Conservation (phyloP, 1,140 invertebrate genomes). For the Wiebesia pumilae region DNA sequence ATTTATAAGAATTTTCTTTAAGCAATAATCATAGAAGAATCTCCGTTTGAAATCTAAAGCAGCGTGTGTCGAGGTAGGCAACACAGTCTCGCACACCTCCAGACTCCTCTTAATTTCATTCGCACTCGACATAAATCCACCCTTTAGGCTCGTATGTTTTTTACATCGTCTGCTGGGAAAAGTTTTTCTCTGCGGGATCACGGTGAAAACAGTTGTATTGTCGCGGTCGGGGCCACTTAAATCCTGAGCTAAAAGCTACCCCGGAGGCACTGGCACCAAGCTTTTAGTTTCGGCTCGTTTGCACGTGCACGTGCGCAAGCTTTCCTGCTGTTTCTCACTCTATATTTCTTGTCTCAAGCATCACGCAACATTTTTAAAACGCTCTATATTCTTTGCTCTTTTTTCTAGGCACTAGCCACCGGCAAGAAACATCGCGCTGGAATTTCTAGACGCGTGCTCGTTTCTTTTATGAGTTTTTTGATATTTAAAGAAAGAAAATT, state of each 20-base stretch:
- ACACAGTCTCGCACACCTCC: neutral
- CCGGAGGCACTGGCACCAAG: slow-evolving; percentile 2
- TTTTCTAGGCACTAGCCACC: neutral
- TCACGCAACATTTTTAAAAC: slow-evolving; percentile 12
- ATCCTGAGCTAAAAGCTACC: slow-evolving; percentile 40
- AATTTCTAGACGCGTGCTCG: neutral
- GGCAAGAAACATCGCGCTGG: neutral
- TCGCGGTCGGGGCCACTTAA: slow-evolving; percentile 36
- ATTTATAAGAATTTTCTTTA: no score
- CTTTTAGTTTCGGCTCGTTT: slow-evolving; percentile 53
- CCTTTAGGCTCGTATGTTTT: neutral
- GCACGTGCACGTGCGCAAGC: slow-evolving; percentile 6
- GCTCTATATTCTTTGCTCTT: neutral
- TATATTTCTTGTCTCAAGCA: neutral
- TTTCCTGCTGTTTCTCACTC: neutral
- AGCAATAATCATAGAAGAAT: no score
- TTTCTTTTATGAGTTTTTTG: neutral
- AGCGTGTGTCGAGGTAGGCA: neutral
- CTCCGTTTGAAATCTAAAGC: neutral
- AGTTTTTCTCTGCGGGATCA: neutral
- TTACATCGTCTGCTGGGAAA: neutral
- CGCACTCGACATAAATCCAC: neutral
- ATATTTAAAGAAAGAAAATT: neutral
- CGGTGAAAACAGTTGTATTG: slow-evolving; percentile 36
- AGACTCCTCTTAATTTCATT: slow-evolving; percentile 24